These are phyloP conservation scores for Ylistrum balloti DNA, from an alignment of 1,140 invertebrate species.

Conservation along the genomic window DNA sequence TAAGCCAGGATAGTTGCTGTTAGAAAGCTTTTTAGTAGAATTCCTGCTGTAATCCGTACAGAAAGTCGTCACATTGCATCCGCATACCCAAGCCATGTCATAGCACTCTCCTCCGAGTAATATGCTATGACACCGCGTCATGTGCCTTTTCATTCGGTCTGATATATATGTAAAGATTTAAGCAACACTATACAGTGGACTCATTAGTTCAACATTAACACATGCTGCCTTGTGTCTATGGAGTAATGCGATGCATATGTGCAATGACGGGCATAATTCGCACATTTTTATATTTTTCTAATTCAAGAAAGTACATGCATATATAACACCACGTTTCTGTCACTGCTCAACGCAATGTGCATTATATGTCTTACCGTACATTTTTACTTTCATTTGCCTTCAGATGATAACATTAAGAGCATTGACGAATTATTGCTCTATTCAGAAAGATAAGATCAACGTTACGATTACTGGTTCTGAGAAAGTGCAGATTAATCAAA, in stretches of 20 bases:
- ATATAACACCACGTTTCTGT: background rate
- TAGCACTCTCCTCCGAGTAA: background rate
- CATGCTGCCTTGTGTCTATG: background rate
- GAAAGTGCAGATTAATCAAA: too few relatives aligned
- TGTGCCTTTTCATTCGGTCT: background rate
- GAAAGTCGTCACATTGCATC: background rate
- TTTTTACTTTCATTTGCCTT: background rate
- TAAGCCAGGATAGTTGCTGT: background rate
- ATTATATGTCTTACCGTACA: background rate
- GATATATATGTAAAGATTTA: background rate
- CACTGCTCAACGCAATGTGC: background rate
- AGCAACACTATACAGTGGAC: background rate
- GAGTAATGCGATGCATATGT: constrained; percentile 19
- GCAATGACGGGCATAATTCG: constrained; percentile 13
- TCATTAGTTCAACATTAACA: background rate
- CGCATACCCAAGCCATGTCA: constrained; percentile 25
- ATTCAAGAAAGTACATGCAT: constrained; percentile 4
- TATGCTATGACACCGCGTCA: background rate
- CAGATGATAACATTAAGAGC: background rate
- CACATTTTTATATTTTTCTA: constrained; percentile 8
- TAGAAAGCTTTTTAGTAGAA: background rate
- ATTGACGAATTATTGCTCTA: background rate
- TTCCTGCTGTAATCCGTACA: background rate
- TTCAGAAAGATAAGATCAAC: too few relatives aligned
- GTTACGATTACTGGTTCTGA: background rate